These are phyloP conservation scores for Sebastiscus albofasciatus DNA, from an alignment of 2,797 vertebrate genomes.

Conservation along the genomic window DNA sequence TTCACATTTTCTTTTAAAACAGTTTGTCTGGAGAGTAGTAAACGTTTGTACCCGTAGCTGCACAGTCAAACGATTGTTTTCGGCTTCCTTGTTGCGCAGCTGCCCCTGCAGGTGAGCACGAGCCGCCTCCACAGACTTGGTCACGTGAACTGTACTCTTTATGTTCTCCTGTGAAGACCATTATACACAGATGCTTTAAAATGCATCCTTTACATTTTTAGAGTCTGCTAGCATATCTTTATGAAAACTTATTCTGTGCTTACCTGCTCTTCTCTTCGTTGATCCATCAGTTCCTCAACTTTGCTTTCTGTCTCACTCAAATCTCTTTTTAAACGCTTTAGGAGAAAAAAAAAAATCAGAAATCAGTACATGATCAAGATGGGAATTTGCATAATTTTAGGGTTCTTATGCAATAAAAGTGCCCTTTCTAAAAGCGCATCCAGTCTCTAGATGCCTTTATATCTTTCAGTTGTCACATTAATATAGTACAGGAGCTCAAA, in stretches of 20 bases:
- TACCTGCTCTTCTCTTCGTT: conserved; percentile 85
- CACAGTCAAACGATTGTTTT: conserved; percentile 85
- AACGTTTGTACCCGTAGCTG: conserved; percentile 83
- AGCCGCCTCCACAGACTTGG: conserved; percentile 81
- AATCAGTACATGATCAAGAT: not conserved
- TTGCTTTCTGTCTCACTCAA: conserved; percentile 80
- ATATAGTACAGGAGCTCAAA: not conserved
- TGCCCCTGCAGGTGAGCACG: conserved; percentile 86
- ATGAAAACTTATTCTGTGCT: not conserved
- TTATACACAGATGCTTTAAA: not conserved
- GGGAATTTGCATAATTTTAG: not conserved
- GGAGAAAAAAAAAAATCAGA: not conserved
- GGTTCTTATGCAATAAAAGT: not conserved
- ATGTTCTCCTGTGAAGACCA: conserved; percentile 76
- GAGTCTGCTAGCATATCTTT: not conserved
- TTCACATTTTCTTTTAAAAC: not conserved
- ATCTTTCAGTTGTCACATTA: not conserved
- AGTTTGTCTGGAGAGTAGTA: not conserved
- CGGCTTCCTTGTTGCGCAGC: conserved; percentile 86
- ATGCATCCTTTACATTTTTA: not conserved
- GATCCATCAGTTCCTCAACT: conserved; percentile 80
- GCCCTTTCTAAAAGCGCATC: not conserved
- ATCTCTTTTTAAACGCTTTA: conserved; percentile 80
- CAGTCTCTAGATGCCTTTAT: not conserved
- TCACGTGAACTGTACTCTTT: conserved; percentile 75